A percentile compares a stretch with the other conserved stretches of the same genome.
Evolutionary conservation across 2,113 vertebrate genomes (phyloP).

Genomic region (Eurypyga helias): DNA sequence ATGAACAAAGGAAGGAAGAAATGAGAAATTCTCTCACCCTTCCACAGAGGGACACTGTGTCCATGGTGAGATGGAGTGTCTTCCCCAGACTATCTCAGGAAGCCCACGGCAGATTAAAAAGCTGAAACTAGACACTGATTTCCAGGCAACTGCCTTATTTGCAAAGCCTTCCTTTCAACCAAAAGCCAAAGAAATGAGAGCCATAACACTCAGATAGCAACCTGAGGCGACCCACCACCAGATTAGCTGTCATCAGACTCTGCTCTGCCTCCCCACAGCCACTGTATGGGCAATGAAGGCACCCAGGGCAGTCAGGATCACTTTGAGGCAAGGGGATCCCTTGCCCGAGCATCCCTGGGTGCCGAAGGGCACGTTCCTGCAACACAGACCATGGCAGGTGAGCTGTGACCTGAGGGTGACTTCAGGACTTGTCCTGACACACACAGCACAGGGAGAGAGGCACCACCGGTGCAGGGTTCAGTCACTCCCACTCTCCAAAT

Average conservation of each 20-base stretch:
- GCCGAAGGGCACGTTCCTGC: not conserved
- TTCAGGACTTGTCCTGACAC: not conserved
- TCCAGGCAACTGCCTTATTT: not conserved
- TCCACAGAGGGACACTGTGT: not conserved
- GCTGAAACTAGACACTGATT: not conserved
- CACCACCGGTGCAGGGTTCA: not conserved
- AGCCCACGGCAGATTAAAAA: not conserved
- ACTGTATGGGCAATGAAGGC: not conserved
- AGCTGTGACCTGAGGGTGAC: not conserved
- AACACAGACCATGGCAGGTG: not conserved
- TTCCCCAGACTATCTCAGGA: conserved; percentile 29
- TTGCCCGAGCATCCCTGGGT: accelerated
- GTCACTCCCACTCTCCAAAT: not conserved
- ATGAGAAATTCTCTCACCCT: not conserved
- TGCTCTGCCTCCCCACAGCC: accelerated
- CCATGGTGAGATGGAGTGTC: not conserved
- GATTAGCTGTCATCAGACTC: not conserved
- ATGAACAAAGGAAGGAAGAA: conserved; percentile 51
- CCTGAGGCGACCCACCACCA: not conserved
- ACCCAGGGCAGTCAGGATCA: accelerated
- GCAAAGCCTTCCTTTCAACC: not conserved
- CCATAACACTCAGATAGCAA: not conserved
- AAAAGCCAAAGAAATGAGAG: not conserved
- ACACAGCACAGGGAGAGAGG: not conserved
- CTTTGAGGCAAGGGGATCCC: not conserved